Percentiles rank a stretch among this genome's conserved stretches.
Evolutionary conservation across 30 jellyfish, hydroid and myxozoan genomes (phyloP).

Genomic region (Chrysaora quinquecirrha): DNA sequence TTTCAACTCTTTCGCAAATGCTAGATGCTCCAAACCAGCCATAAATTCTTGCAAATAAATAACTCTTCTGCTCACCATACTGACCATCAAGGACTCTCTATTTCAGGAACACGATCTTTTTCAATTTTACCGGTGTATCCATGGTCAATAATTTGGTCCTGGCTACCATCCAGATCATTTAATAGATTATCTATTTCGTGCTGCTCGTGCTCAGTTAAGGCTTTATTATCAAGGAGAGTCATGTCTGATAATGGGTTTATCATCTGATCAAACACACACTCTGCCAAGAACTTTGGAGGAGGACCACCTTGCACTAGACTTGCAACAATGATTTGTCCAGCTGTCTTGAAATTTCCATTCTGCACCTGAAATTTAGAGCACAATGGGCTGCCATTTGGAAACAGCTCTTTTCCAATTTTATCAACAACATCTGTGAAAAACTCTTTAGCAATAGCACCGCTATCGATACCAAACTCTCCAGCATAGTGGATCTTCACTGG

Average conservation of each 20-base stretch:
- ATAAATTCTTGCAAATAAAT: not conserved
- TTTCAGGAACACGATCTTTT: not conserved
- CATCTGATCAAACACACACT: constrained; percentile 2
- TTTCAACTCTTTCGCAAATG: not conserved
- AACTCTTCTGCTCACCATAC: constrained; percentile 4
- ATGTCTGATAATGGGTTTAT: not conserved
- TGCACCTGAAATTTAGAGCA: not conserved
- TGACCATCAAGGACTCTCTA: not conserved
- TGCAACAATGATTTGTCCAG: constrained; percentile 2
- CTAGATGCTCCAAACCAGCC: constrained; percentile 6
- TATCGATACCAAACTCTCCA: not conserved
- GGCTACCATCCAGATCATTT: constrained; percentile 4
- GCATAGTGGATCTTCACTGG: constrained; percentile 5
- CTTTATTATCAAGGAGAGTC: constrained; percentile 1
- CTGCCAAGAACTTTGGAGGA: constrained; percentile 5
- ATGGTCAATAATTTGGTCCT: constrained; percentile 1
- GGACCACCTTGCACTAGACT: constrained; percentile 6
- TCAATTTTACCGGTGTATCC: not conserved
- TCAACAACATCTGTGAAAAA: not conserved
- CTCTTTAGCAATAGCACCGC: constrained; percentile 5
- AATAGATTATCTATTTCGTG: not conserved
- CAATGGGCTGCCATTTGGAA: constrained; percentile 5
- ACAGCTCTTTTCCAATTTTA: not conserved
- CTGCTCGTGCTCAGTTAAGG: constrained; percentile 6
- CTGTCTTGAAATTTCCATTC: constrained; percentile 1